Evolutionary conservation across 2,797 vertebrate species (phyloP).

Genomic region (Tachyglossus aculeatus): DNA sequence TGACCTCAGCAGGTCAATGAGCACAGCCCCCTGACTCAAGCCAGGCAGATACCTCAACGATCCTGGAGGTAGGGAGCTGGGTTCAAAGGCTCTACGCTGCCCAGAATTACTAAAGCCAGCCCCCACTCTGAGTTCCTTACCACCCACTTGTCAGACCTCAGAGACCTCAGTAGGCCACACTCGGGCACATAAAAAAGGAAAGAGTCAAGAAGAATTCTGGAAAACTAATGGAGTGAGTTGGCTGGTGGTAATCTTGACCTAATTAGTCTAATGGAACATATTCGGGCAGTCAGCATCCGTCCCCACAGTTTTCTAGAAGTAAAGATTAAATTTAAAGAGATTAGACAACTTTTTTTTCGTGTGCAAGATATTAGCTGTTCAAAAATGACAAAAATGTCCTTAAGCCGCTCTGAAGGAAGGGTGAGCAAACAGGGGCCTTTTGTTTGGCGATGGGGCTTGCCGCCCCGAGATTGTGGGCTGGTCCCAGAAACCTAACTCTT

Average conservation of each 20-base stretch:
- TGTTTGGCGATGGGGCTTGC: constrained; percentile 77
- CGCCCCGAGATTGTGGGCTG: constrained; percentile 70
- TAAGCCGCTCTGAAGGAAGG: constrained; percentile 89
- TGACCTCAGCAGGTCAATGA: too few species aligned
- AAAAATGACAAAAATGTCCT: constrained; percentile 99
- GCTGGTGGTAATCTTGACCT: constrained; percentile 76
- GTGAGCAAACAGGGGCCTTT: constrained; percentile 87
- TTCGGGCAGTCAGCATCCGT: constrained; percentile 77
- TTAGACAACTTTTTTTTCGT: constrained; percentile 86
- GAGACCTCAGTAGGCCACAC: too few species aligned
- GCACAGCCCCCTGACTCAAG: too few species aligned
- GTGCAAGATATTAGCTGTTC: constrained; percentile 95
- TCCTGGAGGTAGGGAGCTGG: too few species aligned
- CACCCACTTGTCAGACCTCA: neutral
- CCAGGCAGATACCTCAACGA: too few species aligned
- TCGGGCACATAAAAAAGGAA: neutral
- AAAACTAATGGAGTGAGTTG: constrained; percentile 8
- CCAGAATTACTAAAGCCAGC: neutral
- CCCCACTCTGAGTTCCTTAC: accelerated
- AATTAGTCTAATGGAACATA: constrained; percentile 82
- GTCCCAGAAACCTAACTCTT: constrained; percentile 76
- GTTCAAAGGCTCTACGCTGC: too few species aligned
- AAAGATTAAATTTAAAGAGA: constrained; percentile 94
- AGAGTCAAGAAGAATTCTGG: neutral
- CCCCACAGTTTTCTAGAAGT: constrained; percentile 78